phyloP scores from a whole-genome alignment of 1,140 invertebrate species.

The Papilio xuthus region DNA sequence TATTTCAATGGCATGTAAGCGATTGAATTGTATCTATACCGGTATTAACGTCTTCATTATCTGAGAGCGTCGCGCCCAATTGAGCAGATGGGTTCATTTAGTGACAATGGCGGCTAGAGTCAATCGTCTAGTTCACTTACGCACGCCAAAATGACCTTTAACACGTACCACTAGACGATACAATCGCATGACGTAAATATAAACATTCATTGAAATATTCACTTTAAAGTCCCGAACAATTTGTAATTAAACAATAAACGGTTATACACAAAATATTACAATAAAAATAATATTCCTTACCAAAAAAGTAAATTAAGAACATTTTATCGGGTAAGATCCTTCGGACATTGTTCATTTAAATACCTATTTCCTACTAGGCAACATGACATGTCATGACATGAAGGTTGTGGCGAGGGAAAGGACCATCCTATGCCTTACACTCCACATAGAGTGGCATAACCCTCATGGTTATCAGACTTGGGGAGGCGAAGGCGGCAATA shows the following conservation, averaged over 20 bases:
- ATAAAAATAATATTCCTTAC: not conserved
- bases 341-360: too few relatives aligned
- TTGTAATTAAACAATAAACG: not conserved
- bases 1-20: conserved; percentile 1
- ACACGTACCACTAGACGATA: not conserved
- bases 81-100: conserved; percentile 35
- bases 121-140: conserved; percentile 13
- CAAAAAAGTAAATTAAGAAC: too few relatives aligned
- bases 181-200: not conserved
- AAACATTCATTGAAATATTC: not conserved
- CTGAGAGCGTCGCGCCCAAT: conserved; percentile 34
- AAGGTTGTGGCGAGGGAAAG: too few relatives aligned
- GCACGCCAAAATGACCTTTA: conserved; percentile 28
- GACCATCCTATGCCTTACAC: too few relatives aligned
- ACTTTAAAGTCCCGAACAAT: not conserved
- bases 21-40: conserved; percentile 30
- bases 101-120: conserved; percentile 29
- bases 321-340: too few relatives aligned
- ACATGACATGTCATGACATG: too few relatives aligned
- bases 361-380: too few relatives aligned
- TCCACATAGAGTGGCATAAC: too few relatives aligned
- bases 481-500: too few relatives aligned
- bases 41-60: conserved; percentile 36
- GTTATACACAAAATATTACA: not conserved
- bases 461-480: too few relatives aligned